phyloP scores from a whole-genome alignment of 2,888 invertebrate species.

The Lypha dubia region DNA sequence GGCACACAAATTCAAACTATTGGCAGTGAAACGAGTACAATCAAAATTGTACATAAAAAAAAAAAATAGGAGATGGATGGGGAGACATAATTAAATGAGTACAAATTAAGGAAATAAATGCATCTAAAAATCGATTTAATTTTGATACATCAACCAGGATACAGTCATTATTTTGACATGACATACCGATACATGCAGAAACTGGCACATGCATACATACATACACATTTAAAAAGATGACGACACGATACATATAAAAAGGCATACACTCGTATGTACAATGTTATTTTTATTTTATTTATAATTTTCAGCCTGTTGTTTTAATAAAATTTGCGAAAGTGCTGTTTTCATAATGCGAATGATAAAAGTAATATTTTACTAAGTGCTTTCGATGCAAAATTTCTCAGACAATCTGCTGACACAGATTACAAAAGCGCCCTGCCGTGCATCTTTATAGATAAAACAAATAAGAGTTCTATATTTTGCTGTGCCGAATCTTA shows the following conservation, averaged over 20 bases:
- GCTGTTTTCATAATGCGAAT: background rate
- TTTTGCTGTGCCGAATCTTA: no score
- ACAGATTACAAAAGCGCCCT: no score
- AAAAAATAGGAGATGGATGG: background rate
- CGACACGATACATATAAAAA: background rate
- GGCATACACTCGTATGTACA: no score
- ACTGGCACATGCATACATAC: background rate
- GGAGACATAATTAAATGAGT: slow-evolving; percentile 37
- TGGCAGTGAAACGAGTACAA: background rate
- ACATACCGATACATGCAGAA: background rate
- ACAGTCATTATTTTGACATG: slow-evolving; percentile 15
- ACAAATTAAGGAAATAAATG: slow-evolving; percentile 37
- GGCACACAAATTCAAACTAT: no score
- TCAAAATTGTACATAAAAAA: background rate
- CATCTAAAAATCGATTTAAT: slow-evolving; percentile 37
- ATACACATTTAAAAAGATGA: background rate
- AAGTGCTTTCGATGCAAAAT: no score
- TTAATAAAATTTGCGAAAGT: background rate
- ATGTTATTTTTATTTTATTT: no score
- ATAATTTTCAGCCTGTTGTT: background rate
- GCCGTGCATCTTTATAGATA: no score
- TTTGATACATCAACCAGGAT: slow-evolving; percentile 27
- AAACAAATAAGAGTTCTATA: no score
- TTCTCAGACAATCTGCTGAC: no score
- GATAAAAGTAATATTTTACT: background rate